Conservation (phyloP, 2,113 vertebrate species). For the Oophaga pumilio region DNA sequence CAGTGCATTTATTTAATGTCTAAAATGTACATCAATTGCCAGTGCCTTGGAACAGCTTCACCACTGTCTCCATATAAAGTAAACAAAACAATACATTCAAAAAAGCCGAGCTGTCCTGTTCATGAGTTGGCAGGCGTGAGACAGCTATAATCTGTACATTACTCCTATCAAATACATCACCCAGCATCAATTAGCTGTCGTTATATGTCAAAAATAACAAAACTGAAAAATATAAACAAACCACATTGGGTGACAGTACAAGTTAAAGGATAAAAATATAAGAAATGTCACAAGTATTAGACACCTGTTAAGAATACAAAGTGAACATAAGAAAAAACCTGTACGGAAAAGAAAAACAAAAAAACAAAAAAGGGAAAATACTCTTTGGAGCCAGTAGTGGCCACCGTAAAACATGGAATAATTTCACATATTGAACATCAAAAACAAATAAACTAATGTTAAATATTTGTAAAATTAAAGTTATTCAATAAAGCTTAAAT, state of each 20-base stretch:
- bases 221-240: slow-evolving; percentile 60
- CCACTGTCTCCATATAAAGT: slow-evolving; percentile 74
- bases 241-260: slow-evolving; percentile 43
- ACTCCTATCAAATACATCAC: slow-evolving; percentile 69
- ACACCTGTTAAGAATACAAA: slow-evolving; percentile 61
- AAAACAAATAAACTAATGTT: slow-evolving; percentile 36
- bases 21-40: slow-evolving; percentile 77
- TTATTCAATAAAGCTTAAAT: slow-evolving; percentile 42
- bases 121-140: slow-evolving; percentile 72
- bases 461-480: slow-evolving; percentile 36
- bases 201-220: slow-evolving; percentile 71
- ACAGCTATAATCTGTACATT: slow-evolving; percentile 66
- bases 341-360: slow-evolving; percentile 49
- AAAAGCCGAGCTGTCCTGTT: slow-evolving; percentile 74
- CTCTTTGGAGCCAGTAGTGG: not conserved
- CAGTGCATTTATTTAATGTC: slow-evolving; percentile 77
- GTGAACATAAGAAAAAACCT: slow-evolving; percentile 45
- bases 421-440: slow-evolving; percentile 8
- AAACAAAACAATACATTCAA: slow-evolving; percentile 84
- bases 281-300: slow-evolving; percentile 68
- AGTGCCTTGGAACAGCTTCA: slow-evolving; percentile 85
- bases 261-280: slow-evolving; percentile 53
- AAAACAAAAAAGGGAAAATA: not conserved
- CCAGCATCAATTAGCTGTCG: slow-evolving; percentile 73
- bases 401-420: slow-evolving; percentile 1